Evolutionary conservation across 2,113 vertebrate species (phyloP).

Genomic region (Emydocephalus ijimae): DNA sequence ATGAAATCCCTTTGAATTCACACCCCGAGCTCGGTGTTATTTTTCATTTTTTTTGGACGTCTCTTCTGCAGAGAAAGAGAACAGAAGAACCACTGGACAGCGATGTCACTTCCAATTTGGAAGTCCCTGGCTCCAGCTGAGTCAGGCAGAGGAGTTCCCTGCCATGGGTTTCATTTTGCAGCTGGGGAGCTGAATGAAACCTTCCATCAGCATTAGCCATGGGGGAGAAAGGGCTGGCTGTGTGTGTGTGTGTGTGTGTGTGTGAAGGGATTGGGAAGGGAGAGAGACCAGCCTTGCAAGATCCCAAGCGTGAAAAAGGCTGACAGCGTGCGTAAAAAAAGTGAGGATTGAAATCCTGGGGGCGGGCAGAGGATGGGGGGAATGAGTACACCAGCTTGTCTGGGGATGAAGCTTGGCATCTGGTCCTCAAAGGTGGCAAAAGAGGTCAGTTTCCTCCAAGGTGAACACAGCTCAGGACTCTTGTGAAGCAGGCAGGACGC

Average conservation of each 20-base stretch:
- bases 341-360: neutral
- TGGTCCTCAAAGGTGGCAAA: neutral
- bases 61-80: neutral
- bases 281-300: neutral
- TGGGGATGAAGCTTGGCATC: neutral
- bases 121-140: constrained; percentile 26
- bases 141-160: neutral
- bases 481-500: neutral
- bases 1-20: constrained; percentile 17
- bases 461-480: neutral
- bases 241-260: neutral
- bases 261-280: neutral
- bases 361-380: neutral
- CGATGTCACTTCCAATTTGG: neutral
- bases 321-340: neutral
- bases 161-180: neutral
- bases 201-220: neutral
- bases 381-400: neutral
- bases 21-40: neutral
- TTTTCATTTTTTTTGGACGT: neutral
- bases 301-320: constrained; percentile 6
- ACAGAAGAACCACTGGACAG: neutral
- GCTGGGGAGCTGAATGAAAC: neutral
- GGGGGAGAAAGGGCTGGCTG: neutral
- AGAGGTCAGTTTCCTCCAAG: neutral